Base-by-base conservation (phyloP, 2,888 invertebrate genomes). In the Drosophila neonasuta region DNA sequence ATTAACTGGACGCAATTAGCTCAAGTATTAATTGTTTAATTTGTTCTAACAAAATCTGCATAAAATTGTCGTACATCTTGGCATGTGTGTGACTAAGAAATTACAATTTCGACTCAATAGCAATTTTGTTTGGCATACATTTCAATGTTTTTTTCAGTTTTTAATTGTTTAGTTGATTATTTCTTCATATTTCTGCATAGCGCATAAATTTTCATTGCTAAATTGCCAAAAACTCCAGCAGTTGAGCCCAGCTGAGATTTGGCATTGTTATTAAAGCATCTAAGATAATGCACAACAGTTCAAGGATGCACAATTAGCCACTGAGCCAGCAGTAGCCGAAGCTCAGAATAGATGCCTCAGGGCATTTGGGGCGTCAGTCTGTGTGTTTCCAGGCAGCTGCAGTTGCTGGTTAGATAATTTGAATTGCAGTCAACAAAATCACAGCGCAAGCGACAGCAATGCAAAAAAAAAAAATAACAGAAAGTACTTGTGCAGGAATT, bases 401-500 rank as follows among this genome's bases (percentile, higher is more conserved):
- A 66, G 49, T 57, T 52, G 46, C 50, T 45, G 49, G 81, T 85
- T 82, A 85, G 86, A 81, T 81, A 85, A 81, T 82, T 79, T 59
- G 64, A 62, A 62, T 71, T 64, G 69, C 49, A 69, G 74, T 55
- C 50, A 54, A 71, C 29, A 65, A 71, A 71, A 67, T 75, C 66
- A 63, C 71, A 44, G 76, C 20, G 39, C 29, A 41, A 56, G 62
- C 57, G 71, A 62, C 62, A 74, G 58, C 48, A 57, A 57, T 5
- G 24, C 24, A 24, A 5, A 24, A 24, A 51, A 58, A 57, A 57
- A 58, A 8, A 32, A 13, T 13, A 50, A 62, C 84, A 84, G 84
- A 83, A 81, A 81, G 81, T 81, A 74, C 71, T 75, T 58, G 79
- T 71, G 57, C 86, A 69, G 72, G 52, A 84, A 84, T 83, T 84